Evolutionary conservation across 2,113 vertebrate genomes (phyloP), one percentile per base, ranked within the genome.

Genomic region (Aleadryas rufinucha): DNA sequence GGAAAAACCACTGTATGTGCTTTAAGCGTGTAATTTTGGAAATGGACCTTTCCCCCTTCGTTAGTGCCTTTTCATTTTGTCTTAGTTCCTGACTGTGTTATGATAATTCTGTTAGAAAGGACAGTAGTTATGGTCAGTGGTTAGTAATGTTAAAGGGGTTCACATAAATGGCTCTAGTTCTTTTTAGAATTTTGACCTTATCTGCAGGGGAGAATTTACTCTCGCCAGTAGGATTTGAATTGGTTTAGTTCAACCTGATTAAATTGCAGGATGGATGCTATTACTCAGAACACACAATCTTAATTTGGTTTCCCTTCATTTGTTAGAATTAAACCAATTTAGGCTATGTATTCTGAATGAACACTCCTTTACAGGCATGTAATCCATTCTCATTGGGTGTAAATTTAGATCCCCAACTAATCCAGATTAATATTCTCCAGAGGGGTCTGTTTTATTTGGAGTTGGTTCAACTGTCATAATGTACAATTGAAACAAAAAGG

Each of bases 271-370:
- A 31, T 93, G 66, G 50, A 70, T 4, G 4, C 61, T 86, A 30
- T 84, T 91, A 57, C 50, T 83, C 33, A 33, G 35, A 87, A 65
- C 44, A 85, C 3, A 3, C 21, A 57, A 24, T 28, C 66, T 93
- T 85, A 69, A 80, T 95, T 79, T 87, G 16, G 8, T 93, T 94
- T 95, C 50, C 33, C 37, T 81, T 95, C 12, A 39, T 91, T 87
- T 60, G 13, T 87, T 96, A 94, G 75, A 80, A 77, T 82, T 87
- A 91, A 87, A 90, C 20, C n/a, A 59, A 66, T 83, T 95, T 70
- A 77, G 59, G 18, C 74, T 77, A 20, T 23, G 2, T 83, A 49
- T 80, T 91, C 54, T 70, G 75, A 91, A 66, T 74, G n/a, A 94
- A 24, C 39, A 42, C 39, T 54, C 41, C 65, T 89, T 82, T 69